phyloP scores from a whole-genome alignment of 2,888 invertebrate species.

The Dryadula phaetusa region DNA sequence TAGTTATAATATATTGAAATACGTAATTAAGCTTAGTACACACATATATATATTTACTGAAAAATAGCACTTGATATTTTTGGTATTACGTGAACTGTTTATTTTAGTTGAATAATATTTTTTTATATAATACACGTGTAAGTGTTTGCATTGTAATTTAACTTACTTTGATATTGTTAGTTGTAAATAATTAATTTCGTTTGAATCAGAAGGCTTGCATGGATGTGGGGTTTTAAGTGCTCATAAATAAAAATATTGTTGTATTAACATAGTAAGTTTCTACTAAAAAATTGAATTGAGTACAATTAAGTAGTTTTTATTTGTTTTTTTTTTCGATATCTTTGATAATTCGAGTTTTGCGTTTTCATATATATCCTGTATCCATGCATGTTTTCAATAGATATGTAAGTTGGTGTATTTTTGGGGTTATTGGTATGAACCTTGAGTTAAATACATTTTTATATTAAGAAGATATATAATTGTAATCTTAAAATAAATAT shows the following conservation, averaged over 20 bases:
- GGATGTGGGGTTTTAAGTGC: too few species aligned
- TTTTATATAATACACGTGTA: constrained; percentile 27
- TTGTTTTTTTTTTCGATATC: too few species aligned
- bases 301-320: too few species aligned
- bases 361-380: too few species aligned
- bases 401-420: constrained; percentile 9
- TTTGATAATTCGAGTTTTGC: too few species aligned
- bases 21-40: constrained; percentile 28
- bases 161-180: constrained; percentile 17
- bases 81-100: constrained; percentile 2
- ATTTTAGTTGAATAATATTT: constrained; percentile 15
- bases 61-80: constrained; percentile 16
- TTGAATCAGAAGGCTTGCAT: too few species aligned
- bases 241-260: too few species aligned
- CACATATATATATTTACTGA: constrained; percentile 21
- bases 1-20: constrained; percentile 25
- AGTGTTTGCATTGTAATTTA: constrained; percentile 32
- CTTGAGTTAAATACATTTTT: neutral
- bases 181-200: neutral
- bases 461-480: constrained; percentile 2
- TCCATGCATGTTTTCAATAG: neutral
- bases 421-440: neutral
- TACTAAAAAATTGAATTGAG: too few species aligned
- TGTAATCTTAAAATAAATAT: neutral
- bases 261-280: too few species aligned